Evolutionary conservation across 2,113 vertebrate genomes (phyloP).

Genomic region (Mugil cephalus): DNA sequence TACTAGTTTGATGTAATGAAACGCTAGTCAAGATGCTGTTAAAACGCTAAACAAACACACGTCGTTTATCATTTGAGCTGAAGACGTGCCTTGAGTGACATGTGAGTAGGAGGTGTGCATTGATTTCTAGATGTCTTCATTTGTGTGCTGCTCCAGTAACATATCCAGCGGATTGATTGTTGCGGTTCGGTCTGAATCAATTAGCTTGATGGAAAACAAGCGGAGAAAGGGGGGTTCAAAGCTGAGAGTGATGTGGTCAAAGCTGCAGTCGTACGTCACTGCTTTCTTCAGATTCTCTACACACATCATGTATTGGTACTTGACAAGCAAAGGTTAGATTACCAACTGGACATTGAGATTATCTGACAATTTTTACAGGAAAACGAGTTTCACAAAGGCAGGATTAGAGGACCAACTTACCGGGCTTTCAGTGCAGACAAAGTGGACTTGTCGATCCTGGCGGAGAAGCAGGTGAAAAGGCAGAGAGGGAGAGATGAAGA

Average conservation of each 20-base stretch:
- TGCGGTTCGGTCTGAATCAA: constrained; percentile 9
- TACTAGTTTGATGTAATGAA: background rate
- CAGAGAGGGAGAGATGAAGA: constrained; percentile 32
- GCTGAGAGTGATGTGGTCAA: background rate
- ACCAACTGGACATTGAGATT: background rate
- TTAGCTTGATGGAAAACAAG: background rate
- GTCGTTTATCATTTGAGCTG: background rate
- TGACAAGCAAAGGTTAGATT: background rate
- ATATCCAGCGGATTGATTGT: constrained; percentile 1
- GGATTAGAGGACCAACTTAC: constrained; percentile 49
- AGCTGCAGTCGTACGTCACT: background rate
- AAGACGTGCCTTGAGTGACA: background rate
- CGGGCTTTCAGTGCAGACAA: constrained; percentile 67
- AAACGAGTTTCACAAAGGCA: background rate
- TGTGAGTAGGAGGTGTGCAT: background rate
- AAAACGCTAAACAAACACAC: background rate
- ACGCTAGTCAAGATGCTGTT: no score
- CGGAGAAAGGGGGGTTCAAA: background rate
- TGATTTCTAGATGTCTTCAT: constrained; percentile 5
- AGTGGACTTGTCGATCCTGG: constrained; percentile 76
- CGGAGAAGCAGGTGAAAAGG: constrained; percentile 16
- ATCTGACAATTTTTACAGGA: background rate
- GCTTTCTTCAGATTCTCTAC: background rate
- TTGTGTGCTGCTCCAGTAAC: constrained; percentile 2
- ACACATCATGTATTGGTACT: background rate